Evolutionary conservation across 2,888 invertebrate species (phyloP), one percentile per base, ranked within the genome.

Genomic region (Lasioglossum zephyrum): DNA sequence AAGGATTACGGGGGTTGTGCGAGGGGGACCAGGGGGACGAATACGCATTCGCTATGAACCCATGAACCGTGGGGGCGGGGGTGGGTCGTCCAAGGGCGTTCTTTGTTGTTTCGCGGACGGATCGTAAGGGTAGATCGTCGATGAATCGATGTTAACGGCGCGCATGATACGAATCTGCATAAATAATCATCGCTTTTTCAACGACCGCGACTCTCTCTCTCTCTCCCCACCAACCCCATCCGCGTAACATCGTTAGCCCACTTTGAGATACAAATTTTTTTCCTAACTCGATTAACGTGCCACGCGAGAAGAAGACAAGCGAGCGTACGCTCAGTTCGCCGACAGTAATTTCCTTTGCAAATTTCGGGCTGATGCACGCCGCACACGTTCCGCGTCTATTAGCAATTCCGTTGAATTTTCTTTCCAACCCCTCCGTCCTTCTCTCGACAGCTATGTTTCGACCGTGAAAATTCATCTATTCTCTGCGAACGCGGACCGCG

Each of bases 151-250:
- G 85, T 73, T 91, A 91, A 89, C 89, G 84, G 90, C 79, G 89
- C 91, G 91, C 86, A 87, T 92, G 87, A 91, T 91, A 82, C 81
- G 83, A 88, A 91, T 91, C 84, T 91, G 77, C 91, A 92, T 91
- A 91, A 91, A 90, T 89, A 89, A 90, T 90, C 86, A 80, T 82
- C 84, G 84, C 79, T 77, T 83, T 90, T 91, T 87, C 66, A 18
- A 31, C 77, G 41, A n/a, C 41, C 72, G 60, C 86, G 53, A 26
- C 41, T 72, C 31, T 31, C 31, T 31, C 31, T 31, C 31, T 31
- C 60, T 87, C 84, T 83, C 87, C n/a, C 82, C 60, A 44, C 60
- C 73, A 44, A 26, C 73, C 66, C 63, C n/a, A 2, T 26, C 0
- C 78, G 31, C 53, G 22, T 77, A 87, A 87, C 81, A 11, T 70